Evolutionary conservation across 2,113 vertebrate species (phyloP), one percentile per base, ranked within the genome.

Genomic region (Helogale parvula): DNA sequence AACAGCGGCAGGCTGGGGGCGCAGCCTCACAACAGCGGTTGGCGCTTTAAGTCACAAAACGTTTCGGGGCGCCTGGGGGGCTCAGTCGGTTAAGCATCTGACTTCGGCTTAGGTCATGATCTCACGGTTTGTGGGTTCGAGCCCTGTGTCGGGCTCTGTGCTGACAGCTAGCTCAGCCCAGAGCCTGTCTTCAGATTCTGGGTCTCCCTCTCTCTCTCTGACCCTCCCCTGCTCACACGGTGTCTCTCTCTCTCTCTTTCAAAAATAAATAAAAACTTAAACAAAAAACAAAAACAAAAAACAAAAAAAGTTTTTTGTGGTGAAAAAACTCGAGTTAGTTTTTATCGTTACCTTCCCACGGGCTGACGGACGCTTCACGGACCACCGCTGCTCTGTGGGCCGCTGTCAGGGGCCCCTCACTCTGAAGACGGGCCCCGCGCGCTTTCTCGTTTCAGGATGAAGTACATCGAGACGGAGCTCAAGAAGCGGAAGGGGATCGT

Each of bases 401-500:
- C 88, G 1, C 47, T 25, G 7, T 4, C 3, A 25, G 25, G 38
- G 25, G 29, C 57, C 38, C 5, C 74, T 52, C 0, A 35, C 25
- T 16, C 35, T 38, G 41, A 25, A 27, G 81, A 15, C 21, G 12
- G 29, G 50, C 35, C 7, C 23, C 8, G 10, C n/a, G 50, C n/a
- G 33, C 77, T 27, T 33, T 82, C 71, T 52, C 9, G 1, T 81
- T 95, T 87, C 93, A 99, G 99, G 99, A 99, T 99, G 99, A 99
- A 99, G 97, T 99, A 99, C 97, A 99, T 99, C n/a, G 99, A 99
- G 98, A 99, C 99, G 0, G 99, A 99, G 98, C 98, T 99, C 91
- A 99, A 99, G 98, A 99, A 99, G 98, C 99, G 99, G 98, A 99
- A 99, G 79, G 99, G 99, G 12, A 98, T 99, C 60, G 99, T 99